phyloP scores from a whole-genome alignment of 2,797 vertebrate species.

The Echeneis naucrates region DNA sequence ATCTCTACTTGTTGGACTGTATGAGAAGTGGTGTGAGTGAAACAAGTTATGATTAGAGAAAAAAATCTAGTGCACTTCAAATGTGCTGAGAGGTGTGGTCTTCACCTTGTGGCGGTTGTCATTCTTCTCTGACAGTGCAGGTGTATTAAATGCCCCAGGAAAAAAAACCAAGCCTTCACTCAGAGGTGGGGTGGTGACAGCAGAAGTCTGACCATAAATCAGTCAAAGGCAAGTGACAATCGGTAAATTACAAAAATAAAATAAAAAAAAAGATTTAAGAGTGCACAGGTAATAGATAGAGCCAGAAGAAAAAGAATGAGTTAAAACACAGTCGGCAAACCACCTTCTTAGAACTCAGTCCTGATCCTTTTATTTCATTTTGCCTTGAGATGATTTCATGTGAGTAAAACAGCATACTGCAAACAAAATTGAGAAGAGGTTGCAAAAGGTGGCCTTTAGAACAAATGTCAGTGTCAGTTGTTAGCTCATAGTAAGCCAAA shows the following conservation, averaged over 20 bases:
- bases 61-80: slow-evolving; percentile 8
- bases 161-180: slow-evolving; percentile 36
- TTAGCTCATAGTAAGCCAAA: too few relatives aligned
- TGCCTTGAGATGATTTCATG: too few relatives aligned
- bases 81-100: slow-evolving; percentile 40
- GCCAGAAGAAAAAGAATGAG: not conserved
- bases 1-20: slow-evolving; percentile 10
- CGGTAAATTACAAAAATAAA: not conserved
- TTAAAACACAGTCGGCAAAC: not conserved
- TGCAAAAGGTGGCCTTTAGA: too few relatives aligned
- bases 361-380: too few relatives aligned
- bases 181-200: not conserved
- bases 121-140: slow-evolving; percentile 43
- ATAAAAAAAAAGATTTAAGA: too few relatives aligned
- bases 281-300: too few relatives aligned
- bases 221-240: not conserved
- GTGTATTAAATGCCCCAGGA: slow-evolving; percentile 14
- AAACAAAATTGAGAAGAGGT: not conserved
- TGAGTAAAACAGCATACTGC: not conserved
- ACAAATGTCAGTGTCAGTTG: too few relatives aligned
- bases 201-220: slow-evolving; percentile 46
- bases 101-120: slow-evolving; percentile 44
- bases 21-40: not conserved
- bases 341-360: not conserved
- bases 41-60: slow-evolving; percentile 1